A percentile compares a stretch with the other conserved stretches of the same genome.
Conservation (phyloP, 2,113 vertebrate species). For the Phalacrocorax pelagicus region DNA sequence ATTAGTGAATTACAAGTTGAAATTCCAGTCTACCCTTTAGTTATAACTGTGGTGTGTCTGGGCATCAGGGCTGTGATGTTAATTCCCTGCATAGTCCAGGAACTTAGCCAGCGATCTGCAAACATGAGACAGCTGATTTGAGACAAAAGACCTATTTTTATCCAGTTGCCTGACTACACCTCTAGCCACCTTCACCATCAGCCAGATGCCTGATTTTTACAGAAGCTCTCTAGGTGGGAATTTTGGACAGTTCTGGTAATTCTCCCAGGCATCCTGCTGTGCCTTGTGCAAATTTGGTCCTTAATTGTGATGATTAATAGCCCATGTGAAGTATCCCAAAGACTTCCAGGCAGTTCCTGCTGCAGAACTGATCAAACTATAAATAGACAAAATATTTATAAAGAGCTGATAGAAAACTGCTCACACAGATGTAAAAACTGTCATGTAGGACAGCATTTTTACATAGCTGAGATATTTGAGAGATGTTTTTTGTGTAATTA, state of each 20-base stretch:
- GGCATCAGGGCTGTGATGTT: not conserved
- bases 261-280: not conserved
- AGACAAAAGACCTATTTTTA: not conserved
- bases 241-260: not conserved
- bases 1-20: not conserved
- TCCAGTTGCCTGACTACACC: not conserved
- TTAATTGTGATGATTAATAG: not conserved
- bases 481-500: not conserved
- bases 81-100: not conserved
- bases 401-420: not conserved
- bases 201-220: not conserved
- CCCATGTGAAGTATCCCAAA: not conserved
- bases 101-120: not conserved
- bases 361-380: not conserved
- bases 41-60: not conserved
- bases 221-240: not conserved
- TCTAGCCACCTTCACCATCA: not conserved
- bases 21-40: not conserved
- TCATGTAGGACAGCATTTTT: not conserved
- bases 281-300: not conserved
- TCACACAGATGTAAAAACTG: not conserved
- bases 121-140: not conserved
- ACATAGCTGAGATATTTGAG: not conserved
- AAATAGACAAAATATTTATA: not conserved
- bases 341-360: not conserved